Base-by-base conservation (phyloP, 2,797 vertebrate genomes). In the Anisognathus igniventris region DNA sequence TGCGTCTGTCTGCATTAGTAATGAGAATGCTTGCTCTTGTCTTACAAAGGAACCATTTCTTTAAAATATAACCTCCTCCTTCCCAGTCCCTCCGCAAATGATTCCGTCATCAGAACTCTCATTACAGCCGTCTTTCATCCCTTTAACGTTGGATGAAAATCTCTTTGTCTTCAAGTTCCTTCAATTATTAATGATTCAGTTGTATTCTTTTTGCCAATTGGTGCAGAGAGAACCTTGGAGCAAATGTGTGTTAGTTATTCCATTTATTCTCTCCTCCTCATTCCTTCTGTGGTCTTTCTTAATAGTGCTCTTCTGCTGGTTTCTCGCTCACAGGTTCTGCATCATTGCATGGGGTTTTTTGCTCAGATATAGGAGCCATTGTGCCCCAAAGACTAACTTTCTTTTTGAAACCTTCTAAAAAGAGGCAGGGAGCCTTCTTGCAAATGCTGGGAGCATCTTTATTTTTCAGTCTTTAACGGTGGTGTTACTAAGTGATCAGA, bases 171-270 rank as follows among this genome's bases (percentile, higher is more conserved):
- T 94, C 82, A 50, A 86, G 72, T 90, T 91, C 65, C 91, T 95
- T 96, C 91, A 84, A 28, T 96, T 86, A 78, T 93, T 86, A 79
- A 66, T 93, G 87, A 92, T 95, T 88, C 54, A 76, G 60, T 93
- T 79, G 79, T 74, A 80, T 93, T 96, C 86, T 95, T 90, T 96
- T 92, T 91, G 94, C 93, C 85, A 96, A 90, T 44, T 91, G 91
- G 93, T 86, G 33, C 73, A 70, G 67, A 79, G 74, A 94, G 51
- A 90, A 88, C 92, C 75, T 70, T 79, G 76, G 81, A 90, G 85
- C 92, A 88, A 71, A 65, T 81, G n/a, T 50, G n/a, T 90, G n/a
- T 87, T 88, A 84, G 68, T 39, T 71, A 94, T 76, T 94, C 74
- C 92, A 48, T 79, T 93, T 71, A 48, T 88, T 94, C 72, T 89